phyloP scores from a whole-genome alignment of 2,113 vertebrate species.

The Indicator maculatus region DNA sequence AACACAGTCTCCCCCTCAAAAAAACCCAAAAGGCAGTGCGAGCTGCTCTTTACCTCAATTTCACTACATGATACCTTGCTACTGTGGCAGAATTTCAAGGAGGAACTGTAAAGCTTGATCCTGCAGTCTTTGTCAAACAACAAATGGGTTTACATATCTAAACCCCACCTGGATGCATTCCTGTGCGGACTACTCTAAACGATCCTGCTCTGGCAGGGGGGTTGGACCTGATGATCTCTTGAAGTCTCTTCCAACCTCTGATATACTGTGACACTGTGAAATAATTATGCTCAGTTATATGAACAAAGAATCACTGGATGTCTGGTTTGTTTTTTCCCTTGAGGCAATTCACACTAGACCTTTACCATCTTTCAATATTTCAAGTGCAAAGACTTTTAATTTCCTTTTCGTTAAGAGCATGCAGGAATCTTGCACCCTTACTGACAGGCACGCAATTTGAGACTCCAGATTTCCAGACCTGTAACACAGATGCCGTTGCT shows the following conservation, averaged over 20 bases:
- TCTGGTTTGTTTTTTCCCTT: not conserved
- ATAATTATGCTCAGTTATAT: not conserved
- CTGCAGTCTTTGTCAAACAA: not conserved
- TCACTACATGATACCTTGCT: not conserved
- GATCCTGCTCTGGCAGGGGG: too few species aligned
- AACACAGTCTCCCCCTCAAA: not conserved
- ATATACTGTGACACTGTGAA: not conserved
- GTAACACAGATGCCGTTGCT: not conserved
- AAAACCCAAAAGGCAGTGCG: not conserved
- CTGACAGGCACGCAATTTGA: not conserved
- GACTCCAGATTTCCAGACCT: not conserved
- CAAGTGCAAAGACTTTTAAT: slow-evolving; percentile 19
- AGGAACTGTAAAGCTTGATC: not conserved
- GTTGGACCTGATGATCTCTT: too few species aligned
- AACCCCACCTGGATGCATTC: too few species aligned
- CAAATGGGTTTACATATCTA: not conserved
- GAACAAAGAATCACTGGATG: not conserved
- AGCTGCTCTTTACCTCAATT: not conserved
- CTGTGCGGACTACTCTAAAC: too few species aligned
- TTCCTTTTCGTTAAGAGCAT: not conserved
- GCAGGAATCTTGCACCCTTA: not conserved
- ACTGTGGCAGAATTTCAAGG: not conserved
- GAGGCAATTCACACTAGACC: not conserved
- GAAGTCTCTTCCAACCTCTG: too few species aligned
- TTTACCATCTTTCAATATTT: not conserved